A percentile compares a stretch with the other conserved stretches of the same genome.
These are phyloP conservation scores for Meiosimyza platycephala DNA, from an alignment of 2,888 invertebrate genomes.

Conservation along the genomic window DNA sequence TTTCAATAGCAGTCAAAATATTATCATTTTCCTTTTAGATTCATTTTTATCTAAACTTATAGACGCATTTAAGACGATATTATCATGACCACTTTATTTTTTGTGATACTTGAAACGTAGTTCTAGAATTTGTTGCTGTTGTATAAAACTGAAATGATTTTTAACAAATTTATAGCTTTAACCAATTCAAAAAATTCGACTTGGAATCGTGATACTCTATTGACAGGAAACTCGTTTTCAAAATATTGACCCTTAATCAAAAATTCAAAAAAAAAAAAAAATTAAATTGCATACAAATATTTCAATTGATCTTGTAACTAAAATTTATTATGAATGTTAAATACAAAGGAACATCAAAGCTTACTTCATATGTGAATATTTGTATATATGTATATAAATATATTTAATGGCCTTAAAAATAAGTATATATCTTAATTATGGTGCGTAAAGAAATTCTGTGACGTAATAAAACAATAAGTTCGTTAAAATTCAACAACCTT, in stretches of 20 bases:
- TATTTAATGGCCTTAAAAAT: neutral
- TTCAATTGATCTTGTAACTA: neutral
- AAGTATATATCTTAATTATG: conserved; percentile 11
- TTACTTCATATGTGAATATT: neutral
- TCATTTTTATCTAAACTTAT: too few species aligned
- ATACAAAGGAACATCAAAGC: conserved; percentile 30
- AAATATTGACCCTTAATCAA: neutral
- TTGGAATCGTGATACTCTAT: too few species aligned
- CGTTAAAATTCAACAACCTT: too few species aligned
- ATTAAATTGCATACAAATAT: neutral
- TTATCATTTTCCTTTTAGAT: too few species aligned
- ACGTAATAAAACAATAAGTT: neutral
- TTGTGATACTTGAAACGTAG: too few species aligned
- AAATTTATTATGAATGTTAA: conserved; percentile 25
- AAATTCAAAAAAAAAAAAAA: neutral
- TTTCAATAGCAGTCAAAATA: too few species aligned
- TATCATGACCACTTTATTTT: too few species aligned
- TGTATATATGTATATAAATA: neutral
- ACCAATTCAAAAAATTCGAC: too few species aligned
- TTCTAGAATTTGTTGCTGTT: too few species aligned
- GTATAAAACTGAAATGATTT: too few species aligned
- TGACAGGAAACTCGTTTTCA: neutral
- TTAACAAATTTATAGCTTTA: too few species aligned
- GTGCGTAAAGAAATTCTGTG: conserved; percentile 5
- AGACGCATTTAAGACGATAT: too few species aligned